Conservation (phyloP, 2,113 vertebrate genomes). For the Equus przewalskii region DNA sequence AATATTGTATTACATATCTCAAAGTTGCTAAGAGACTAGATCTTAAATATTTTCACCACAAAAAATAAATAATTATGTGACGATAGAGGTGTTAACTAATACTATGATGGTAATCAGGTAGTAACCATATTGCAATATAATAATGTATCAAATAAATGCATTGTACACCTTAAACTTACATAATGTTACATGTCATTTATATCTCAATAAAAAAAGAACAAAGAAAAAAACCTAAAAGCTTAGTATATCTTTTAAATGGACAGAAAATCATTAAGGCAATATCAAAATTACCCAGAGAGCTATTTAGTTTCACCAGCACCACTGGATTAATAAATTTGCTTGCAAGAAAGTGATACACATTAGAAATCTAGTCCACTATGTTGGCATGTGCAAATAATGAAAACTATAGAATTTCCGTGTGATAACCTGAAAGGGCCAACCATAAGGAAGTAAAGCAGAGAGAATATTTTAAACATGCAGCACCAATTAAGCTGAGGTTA, state of each 20-base stretch:
- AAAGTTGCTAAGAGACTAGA: background rate
- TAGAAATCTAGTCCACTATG: constrained; percentile 1
- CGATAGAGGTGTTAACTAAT: background rate
- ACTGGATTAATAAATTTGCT: background rate
- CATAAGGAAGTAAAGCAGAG: background rate
- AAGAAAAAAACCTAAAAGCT: background rate
- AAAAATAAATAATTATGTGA: background rate
- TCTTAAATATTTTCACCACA: background rate
- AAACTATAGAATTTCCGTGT: background rate
- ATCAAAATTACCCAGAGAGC: background rate
- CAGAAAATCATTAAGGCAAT: background rate
- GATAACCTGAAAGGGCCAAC: background rate
- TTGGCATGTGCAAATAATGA: background rate
- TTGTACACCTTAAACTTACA: background rate
- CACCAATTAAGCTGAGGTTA: background rate
- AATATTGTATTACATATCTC: background rate
- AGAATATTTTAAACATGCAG: background rate
- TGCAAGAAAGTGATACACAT: background rate
- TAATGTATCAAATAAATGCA: background rate
- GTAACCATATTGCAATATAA: background rate
- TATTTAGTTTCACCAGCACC: background rate
- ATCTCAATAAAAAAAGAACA: background rate
- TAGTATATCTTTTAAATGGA: background rate
- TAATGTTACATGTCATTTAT: background rate
- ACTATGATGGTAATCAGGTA: background rate